phyloP scores from a whole-genome alignment of 1,140 invertebrate genomes.

The silkworm (Bombyx mori) region ASM3026992v2 NC_085116.1:7992501-7993000 shows the following conservation, averaged over 20 bases:
- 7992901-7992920: conserved; percentile 15
- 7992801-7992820: too few relatives aligned
- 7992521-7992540: conserved; percentile 1
- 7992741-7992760: conserved; percentile 13
- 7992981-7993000: conserved; percentile 11
- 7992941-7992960: conserved; percentile 4
- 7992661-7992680: conserved; percentile 57
- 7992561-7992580: conserved; percentile 15
- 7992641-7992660: conserved; percentile 73
- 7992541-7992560: background rate
- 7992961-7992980: conserved; percentile 16
- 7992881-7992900: conserved; percentile 8
- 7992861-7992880: conserved; percentile 2
- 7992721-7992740: conserved; percentile 35
- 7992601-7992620: conserved; percentile 56
- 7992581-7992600: conserved; percentile 41
- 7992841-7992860: too few relatives aligned
- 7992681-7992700: conserved; percentile 35
- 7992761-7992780: too few relatives aligned
- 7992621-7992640: conserved; percentile 67
- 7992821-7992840: too few relatives aligned
- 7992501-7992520: background rate
- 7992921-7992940: conserved; percentile 15
- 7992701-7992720: conserved; percentile 40
- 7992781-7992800: too few relatives aligned